phyloP scores from a whole-genome alignment of 64 coral and sea anemone species.

The Hydrozoanthus tunicans region DNA sequence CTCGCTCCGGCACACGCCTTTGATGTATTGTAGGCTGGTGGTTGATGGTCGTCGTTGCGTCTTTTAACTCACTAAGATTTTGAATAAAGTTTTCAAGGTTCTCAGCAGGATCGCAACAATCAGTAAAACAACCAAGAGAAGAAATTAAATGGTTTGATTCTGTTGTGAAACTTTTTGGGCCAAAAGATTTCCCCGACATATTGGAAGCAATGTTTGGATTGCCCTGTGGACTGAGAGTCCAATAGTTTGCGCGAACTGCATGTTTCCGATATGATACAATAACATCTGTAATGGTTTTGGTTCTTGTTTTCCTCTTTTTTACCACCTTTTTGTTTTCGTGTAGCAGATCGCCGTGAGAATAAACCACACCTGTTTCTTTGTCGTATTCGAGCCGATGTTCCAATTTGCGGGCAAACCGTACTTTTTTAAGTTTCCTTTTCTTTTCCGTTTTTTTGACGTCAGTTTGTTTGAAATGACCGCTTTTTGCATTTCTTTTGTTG shows the following conservation, averaged over 20 bases:
- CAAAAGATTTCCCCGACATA: too few relatives aligned
- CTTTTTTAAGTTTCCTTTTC: conserved; percentile 28
- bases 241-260: conserved; percentile 7
- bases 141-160: too few relatives aligned
- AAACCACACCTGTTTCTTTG: conserved; percentile 54
- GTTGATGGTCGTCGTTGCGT: too few relatives aligned
- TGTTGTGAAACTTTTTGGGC: too few relatives aligned
- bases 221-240: conserved; percentile 22
- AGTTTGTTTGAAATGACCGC: background rate
- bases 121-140: too few relatives aligned
- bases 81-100: too few relatives aligned
- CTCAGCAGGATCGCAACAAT: too few relatives aligned
- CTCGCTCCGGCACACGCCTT: too few relatives aligned
- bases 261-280: conserved; percentile 61
- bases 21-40: too few relatives aligned
- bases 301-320: background rate
- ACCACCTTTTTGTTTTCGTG: background rate
- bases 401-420: conserved; percentile 69
- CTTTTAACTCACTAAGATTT: too few relatives aligned
- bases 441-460: background rate
- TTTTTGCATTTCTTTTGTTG: background rate
- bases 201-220: too few relatives aligned
- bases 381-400: conserved; percentile 82
- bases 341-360: background rate
- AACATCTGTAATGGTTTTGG: conserved; percentile 47